Conservation (phyloP, 2,888 invertebrate species). For the Plusia festucae region DNA sequence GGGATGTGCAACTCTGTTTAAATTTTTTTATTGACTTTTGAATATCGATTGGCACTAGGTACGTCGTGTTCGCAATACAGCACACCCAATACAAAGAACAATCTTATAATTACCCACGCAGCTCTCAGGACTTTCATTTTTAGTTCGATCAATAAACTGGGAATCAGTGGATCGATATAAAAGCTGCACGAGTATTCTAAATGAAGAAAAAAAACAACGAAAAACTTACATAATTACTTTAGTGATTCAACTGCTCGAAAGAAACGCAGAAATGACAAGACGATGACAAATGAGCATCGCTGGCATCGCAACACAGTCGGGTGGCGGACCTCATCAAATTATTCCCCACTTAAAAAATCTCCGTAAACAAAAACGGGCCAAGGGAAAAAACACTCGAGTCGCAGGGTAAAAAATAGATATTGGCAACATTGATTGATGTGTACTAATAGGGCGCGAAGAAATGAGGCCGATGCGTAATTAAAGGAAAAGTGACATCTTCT, state of each 20-base stretch:
- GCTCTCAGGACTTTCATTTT: constrained; percentile 45
- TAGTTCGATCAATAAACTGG: constrained; percentile 56
- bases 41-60: constrained; percentile 35
- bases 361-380: constrained; percentile 87
- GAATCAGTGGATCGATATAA: constrained; percentile 67
- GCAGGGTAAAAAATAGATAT: constrained; percentile 87
- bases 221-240: constrained; percentile 88
- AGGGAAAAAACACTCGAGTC: constrained; percentile 83
- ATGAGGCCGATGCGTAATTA: constrained; percentile 87
- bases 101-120: constrained; percentile 39
- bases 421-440: constrained; percentile 90
- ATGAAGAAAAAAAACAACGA: constrained; percentile 80
- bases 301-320: constrained; percentile 86
- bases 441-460: constrained; percentile 89
- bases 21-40: constrained; percentile 33
- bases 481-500: constrained; percentile 88
- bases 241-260: constrained; percentile 86
- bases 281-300: constrained; percentile 89
- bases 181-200: constrained; percentile 63
- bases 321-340: constrained; percentile 89
- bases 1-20: constrained; percentile 9
- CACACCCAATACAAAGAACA: constrained; percentile 41
- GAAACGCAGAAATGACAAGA: constrained; percentile 89
- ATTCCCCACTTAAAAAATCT: constrained; percentile 89
- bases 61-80: constrained; percentile 20